phyloP scores from a whole-genome alignment of 2,888 invertebrate genomes.

The Dryocosmus kuriphilus region DNA sequence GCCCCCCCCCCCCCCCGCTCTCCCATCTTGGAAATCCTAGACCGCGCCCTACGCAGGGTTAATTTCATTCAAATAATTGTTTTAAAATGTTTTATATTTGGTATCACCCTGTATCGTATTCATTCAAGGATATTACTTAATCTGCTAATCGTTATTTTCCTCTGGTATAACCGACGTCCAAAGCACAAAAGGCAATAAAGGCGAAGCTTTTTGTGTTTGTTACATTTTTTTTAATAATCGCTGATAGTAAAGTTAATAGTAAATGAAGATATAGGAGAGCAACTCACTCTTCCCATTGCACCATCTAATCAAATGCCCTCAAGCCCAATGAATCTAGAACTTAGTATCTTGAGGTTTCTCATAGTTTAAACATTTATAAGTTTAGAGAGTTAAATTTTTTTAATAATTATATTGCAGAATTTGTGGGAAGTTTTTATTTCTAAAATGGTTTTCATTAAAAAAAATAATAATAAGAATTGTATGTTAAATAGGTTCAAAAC shows the following conservation, averaged over 20 bases:
- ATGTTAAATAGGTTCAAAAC: background rate
- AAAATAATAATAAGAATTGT: too few relatives aligned
- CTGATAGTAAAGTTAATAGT: background rate
- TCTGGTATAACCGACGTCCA: background rate
- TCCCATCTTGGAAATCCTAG: too few relatives aligned
- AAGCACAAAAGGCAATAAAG: background rate
- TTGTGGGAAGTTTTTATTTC: too few relatives aligned
- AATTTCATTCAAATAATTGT: background rate
- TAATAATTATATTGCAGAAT: background rate
- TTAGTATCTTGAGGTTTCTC: background rate
- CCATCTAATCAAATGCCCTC: constrained; percentile 10
- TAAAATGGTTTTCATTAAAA: too few relatives aligned
- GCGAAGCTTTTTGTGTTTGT: background rate
- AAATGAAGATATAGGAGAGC: constrained; percentile 7
- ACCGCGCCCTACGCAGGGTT: too few relatives aligned
- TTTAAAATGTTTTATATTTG: background rate
- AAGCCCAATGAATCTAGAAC: constrained; percentile 1
- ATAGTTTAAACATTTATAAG: background rate
- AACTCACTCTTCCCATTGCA: constrained; percentile 7
- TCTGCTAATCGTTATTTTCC: background rate
- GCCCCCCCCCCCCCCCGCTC: too few relatives aligned
- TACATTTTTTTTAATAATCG: background rate
- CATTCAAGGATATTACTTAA: background rate
- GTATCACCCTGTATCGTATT: background rate
- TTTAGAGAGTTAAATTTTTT: background rate